Evolutionary conservation across 2,888 invertebrate genomes (phyloP), one percentile per base, ranked within the genome.

Genomic region (Mechanitis messenoides): DNA sequence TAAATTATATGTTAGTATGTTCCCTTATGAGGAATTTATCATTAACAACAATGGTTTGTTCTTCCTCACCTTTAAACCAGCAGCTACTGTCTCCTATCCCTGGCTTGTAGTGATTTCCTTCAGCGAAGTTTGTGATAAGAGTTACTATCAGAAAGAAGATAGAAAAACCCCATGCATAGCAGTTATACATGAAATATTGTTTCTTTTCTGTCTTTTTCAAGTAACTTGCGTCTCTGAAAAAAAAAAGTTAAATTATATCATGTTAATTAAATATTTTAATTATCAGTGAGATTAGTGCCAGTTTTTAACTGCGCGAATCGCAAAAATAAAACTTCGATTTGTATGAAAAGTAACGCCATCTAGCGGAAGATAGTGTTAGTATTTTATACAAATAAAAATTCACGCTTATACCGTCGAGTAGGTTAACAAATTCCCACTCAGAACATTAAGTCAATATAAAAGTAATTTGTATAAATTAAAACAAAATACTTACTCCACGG

Each of bases 41-140:
- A 5, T 5, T 5, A 35, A 35, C 3, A 35, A 6, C 3, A 35
- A 35, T 35, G 6, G 3, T 35, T 35, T 35, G 3, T 47, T 35
- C 45, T 61, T 11, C 42, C 72, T 83, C 81, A 94, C 94, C 92
- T 68, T 77, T 78, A 74, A 94, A 94, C 94, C 94, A 94, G 77
- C 94, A 94, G 57, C 74, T 80, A 55, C 60, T 61, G 45, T 84
- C 47, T 1, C 92, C 93, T 59, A 94, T 90, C 56, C 91, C 90
- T 0, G 93, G 93, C 64, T 90, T 92, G 65, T 86, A 78, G 64
- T 92, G 91, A 12, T 79, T 71, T 0, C 92, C 92, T 12, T 92
- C 90, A 0, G 77, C 76, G 65, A 91, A 86, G 71, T 94, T 92
- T 1, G 92, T 82, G 28, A 89, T 80, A 12, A 93, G 72, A 0